Percentiles rank a stretch among this genome's conserved stretches.
Conservation (phyloP, 2,797 vertebrate species). For the Alfaro cultratus region DNA sequence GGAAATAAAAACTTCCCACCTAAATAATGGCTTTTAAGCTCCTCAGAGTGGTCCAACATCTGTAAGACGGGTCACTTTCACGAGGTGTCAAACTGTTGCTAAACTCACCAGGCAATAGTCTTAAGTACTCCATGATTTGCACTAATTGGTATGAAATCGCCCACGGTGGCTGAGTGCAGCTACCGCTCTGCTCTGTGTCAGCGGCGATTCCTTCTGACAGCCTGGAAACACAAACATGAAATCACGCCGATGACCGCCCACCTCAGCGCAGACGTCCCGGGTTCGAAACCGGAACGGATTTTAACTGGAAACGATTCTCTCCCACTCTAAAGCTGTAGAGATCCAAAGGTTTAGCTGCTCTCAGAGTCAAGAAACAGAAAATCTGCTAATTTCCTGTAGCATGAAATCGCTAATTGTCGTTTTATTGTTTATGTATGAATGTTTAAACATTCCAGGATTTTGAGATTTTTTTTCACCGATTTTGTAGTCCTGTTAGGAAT, state of each 20-base stretch:
- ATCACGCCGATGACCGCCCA: constrained; percentile 67
- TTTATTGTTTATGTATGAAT: neutral
- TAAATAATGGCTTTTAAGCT: constrained; percentile 60
- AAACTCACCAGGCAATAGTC: constrained; percentile 79
- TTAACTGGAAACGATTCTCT: constrained; percentile 55
- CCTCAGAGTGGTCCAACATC: constrained; percentile 50
- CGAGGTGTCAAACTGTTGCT: constrained; percentile 80
- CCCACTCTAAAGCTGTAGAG: constrained; percentile 33
- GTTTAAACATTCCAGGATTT: neutral
- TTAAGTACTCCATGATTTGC: constrained; percentile 83
- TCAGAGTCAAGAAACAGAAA: constrained; percentile 49
- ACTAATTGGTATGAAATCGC: constrained; percentile 84
- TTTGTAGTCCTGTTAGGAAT: neutral
- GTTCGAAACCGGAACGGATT: constrained; percentile 66
- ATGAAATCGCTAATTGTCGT: neutral
- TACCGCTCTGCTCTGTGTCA: constrained; percentile 76
- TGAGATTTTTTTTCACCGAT: neutral
- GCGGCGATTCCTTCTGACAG: constrained; percentile 80
- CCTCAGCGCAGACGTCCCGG: constrained; percentile 71
- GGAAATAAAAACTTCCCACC: constrained; percentile 56
- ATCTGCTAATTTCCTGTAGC: constrained; percentile 52
- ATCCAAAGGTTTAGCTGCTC: neutral
- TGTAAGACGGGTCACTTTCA: constrained; percentile 71
- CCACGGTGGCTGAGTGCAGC: constrained; percentile 77
- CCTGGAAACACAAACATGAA: constrained; percentile 74